Evolutionary conservation across 2,888 invertebrate species (phyloP), one percentile per base, ranked within the genome.

Genomic region (Meteorus colon): DNA sequence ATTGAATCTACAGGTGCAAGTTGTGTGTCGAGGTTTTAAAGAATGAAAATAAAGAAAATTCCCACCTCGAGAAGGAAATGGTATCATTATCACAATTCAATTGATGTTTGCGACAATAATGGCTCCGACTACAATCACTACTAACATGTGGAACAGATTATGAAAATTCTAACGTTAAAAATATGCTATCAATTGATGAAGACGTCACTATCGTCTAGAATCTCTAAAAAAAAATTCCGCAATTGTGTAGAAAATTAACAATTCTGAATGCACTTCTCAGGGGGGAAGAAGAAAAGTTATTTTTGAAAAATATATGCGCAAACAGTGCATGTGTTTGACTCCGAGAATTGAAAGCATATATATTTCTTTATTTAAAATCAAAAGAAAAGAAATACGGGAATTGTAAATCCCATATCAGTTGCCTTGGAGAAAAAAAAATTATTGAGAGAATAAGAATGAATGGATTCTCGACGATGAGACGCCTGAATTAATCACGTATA

Each of bases 101-200:
- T 41, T 62, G 27, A 19, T n/a, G 31, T 62, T 12, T 62, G 62
- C 31, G 62, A 62, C 62, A 62, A 62, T 62, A 62, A 62, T n/a
- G 62, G 14, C 27, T 62, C 16, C 62, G 31, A 29, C 8, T 62
- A 68, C 31, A 27, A 68, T 41, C 41, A 14, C 19, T n/a, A 37
- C 3, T 1, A 65, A 41, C 14, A 37, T 31, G 48, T 4, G 31
- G 51, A 31, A 12, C 34, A 37, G 19, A 59, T 51, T 59, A 19
- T 8, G 19, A 59, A 37, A 31, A 24, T 24, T 24, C 24, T 24
- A 24, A 24, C 24, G 24, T 24, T 24, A 24, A 24, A 24, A 24
- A 24, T 24, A 24, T 24, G 24, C 24, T 24, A 24, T 24, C 24
- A 24, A 24, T 24, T 1, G n/a, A 24, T 24, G n/a, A 24, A 24